phyloP scores from a whole-genome alignment of 2,113 vertebrate genomes.

The Scopus umbretta region DNA sequence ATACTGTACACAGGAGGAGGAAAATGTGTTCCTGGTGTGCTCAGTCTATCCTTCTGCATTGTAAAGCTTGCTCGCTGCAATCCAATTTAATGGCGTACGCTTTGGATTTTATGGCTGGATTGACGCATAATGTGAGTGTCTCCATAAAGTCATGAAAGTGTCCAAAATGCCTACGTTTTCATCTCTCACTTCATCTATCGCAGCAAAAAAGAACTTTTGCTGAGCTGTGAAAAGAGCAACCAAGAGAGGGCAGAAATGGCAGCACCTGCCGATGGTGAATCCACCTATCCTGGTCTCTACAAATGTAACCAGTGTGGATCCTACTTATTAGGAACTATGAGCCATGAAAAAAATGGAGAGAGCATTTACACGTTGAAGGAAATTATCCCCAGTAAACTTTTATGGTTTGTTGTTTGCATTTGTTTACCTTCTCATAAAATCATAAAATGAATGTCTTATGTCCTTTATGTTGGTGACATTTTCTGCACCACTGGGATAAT shows the following conservation, averaged over 20 bases:
- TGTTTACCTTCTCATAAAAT: background rate
- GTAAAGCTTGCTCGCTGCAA: background rate
- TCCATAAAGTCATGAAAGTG: background rate
- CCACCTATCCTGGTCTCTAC: background rate
- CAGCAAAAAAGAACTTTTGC: background rate
- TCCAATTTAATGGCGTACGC: background rate
- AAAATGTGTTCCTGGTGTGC: background rate
- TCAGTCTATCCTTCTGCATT: background rate
- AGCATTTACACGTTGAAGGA: background rate
- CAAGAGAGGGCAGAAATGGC: background rate
- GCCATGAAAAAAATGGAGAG: background rate
- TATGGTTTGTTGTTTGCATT: background rate
- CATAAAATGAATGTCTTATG: background rate
- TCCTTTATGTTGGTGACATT: background rate
- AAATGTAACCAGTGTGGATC: background rate
- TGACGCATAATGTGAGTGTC: background rate
- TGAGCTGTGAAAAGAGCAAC: background rate
- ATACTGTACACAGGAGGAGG: fast-evolving
- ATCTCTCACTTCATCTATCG: background rate
- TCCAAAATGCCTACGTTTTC: background rate
- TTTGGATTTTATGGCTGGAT: background rate
- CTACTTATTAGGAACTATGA: background rate
- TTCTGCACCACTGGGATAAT: background rate
- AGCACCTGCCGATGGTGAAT: background rate
- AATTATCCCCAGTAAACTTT: background rate